Percentiles rank a stretch among this genome's conserved stretches.
Conservation (phyloP, 2,113 vertebrate species). For the Nerophis lumbriciformis region DNA sequence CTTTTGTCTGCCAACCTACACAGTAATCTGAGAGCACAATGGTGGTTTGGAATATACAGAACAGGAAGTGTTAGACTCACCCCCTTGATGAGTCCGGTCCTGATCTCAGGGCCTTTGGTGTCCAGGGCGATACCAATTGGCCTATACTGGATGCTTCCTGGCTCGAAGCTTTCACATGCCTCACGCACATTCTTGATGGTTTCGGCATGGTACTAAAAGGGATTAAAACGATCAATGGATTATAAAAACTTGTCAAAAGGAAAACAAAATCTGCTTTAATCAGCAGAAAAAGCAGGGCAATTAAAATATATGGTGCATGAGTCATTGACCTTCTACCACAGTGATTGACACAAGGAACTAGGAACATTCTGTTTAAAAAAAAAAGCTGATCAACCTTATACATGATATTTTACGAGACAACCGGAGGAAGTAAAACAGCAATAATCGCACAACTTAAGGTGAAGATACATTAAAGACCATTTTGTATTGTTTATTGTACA, state of each 20-base stretch:
- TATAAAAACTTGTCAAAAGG: background rate
- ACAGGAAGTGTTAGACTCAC: slow-evolving; percentile 65
- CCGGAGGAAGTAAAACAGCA: background rate
- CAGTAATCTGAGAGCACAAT: background rate
- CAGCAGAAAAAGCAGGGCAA: background rate
- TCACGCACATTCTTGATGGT: slow-evolving; percentile 93
- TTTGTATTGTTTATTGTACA: background rate
- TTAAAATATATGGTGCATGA: slow-evolving; percentile 4
- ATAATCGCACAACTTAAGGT: background rate
- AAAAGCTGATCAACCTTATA: background rate
- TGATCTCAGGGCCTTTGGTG: slow-evolving; percentile 97
- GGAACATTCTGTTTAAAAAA: background rate
- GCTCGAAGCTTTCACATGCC: slow-evolving; percentile 89
- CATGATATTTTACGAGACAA: background rate
- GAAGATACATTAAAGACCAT: background rate
- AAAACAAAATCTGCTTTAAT: background rate
- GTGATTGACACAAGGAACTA: background rate
- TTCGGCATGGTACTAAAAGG: slow-evolving; percentile 80
- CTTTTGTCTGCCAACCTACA: background rate
- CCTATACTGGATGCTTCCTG: slow-evolving; percentile 90
- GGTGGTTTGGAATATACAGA: background rate
- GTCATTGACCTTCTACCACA: background rate
- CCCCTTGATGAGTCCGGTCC: slow-evolving; percentile 94
- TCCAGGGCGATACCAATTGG: slow-evolving; percentile 93
- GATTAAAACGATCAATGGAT: background rate